Conservation (phyloP, 2,113 vertebrate species). For the Thunnus maccoyii region DNA sequence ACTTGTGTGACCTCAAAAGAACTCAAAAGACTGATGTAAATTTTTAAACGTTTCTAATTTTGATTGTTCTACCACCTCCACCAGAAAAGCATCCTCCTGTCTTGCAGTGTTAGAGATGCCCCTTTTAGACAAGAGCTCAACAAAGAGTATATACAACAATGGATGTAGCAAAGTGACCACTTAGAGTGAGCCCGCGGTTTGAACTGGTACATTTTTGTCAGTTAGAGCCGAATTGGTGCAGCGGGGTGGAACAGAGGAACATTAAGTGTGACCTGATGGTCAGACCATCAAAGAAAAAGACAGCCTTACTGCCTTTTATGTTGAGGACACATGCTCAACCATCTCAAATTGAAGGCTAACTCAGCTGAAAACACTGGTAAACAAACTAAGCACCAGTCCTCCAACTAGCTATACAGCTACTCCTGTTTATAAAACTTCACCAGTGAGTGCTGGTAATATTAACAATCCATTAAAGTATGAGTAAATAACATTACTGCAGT, state of each 20-base stretch:
- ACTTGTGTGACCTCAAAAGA: too few relatives aligned
- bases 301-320: not conserved
- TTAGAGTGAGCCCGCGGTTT: not conserved
- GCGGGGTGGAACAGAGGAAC: slow-evolving; percentile 7
- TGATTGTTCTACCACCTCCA: too few relatives aligned
- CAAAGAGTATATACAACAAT: not conserved
- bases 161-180: not conserved
- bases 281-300: not conserved
- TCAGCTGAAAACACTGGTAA: not conserved
- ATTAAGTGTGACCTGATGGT: slow-evolving; percentile 2
- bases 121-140: not conserved
- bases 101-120: not conserved
- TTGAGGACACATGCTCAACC: not conserved
- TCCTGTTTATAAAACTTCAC: too few relatives aligned
- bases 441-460: too few relatives aligned
- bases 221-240: slow-evolving; percentile 11
- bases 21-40: too few relatives aligned
- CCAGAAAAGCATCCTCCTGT: too few relatives aligned
- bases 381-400: not conserved
- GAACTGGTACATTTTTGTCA: slow-evolving; percentile 20
- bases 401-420: not conserved
- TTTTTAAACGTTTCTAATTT: too few relatives aligned
- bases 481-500: too few relatives aligned
- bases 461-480: too few relatives aligned
- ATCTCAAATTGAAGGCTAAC: not conserved